Evolutionary conservation across 2,113 vertebrate species (phyloP).

Genomic region (Lathamus discolor): DNA sequence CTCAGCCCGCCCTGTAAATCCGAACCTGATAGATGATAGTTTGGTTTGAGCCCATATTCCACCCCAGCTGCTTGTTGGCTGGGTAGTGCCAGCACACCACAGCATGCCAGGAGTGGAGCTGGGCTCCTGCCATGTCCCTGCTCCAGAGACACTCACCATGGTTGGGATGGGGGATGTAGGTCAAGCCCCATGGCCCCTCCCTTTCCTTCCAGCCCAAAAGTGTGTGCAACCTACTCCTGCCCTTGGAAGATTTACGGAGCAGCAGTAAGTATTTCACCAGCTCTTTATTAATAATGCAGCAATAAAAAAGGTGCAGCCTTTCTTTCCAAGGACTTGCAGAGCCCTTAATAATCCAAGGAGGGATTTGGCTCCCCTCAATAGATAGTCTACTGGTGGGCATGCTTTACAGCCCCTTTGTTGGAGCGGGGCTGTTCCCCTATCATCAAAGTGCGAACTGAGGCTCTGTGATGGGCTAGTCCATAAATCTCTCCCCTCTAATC

Average conservation of each 20-base stretch:
- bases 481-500: slow-evolving; percentile 55
- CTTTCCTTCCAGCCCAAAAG: not conserved
- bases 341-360: slow-evolving; percentile 29
- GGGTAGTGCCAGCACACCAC: not conserved
- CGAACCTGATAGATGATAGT: not conserved
- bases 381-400: slow-evolving; percentile 9
- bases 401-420: slow-evolving; percentile 36
- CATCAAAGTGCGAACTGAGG: slow-evolving; percentile 24
- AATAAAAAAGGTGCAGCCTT: slow-evolving; percentile 34
- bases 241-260: slow-evolving; percentile 45
- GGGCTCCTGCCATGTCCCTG: not conserved
- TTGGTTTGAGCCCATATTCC: not conserved
- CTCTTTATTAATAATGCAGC: slow-evolving; percentile 49
- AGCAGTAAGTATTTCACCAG: slow-evolving; percentile 35
- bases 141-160: not conserved
- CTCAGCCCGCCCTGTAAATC: not conserved
- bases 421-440: not conserved
- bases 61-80: not conserved
- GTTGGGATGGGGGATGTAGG: not conserved
- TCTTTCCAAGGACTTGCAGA: not conserved
- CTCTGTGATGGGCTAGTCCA: slow-evolving; percentile 12
- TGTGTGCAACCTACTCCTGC: not conserved
- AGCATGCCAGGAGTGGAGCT: not conserved
- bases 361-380: slow-evolving; percentile 31
- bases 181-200: not conserved